Base-by-base conservation (phyloP, 2,113 vertebrate species). In the Bufo bufo region DNA sequence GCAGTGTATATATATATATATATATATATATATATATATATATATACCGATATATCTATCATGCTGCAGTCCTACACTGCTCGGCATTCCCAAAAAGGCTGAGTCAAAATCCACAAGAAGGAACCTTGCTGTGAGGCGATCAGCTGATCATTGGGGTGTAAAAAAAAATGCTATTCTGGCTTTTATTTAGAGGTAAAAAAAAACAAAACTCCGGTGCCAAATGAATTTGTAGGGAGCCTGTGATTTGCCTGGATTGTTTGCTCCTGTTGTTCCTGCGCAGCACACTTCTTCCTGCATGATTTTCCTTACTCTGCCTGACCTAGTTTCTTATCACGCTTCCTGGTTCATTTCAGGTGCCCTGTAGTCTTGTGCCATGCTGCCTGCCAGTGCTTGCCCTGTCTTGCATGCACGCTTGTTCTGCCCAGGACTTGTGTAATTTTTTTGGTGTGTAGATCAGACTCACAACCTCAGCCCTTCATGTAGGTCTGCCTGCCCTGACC, bases 91-190 rank as follows among this genome's bases (percentile, higher is more conserved):
- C 66, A 33, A 33, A 33, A 65, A 65, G 19, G 20, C 12, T 69
- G 5, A 72, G 69, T 43, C 4, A 61, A 9, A 19, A 65, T 17
- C 0, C 4, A 65, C 23, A 4, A 33, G 33, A 14, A 77, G 56
- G 61, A 16, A 23, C 58, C 19, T 85, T 74, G 56, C 72, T 86
- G 75, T 49, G 52, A 85, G n/a, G 7, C 11, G 43, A 63, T 79
- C 77, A 87, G 85, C 77, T 47, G 85, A 80, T 87, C 23, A 65
- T 86, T 78, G 49, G 20, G 33, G 52, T 85, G 59, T 47, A 86
- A 54, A 33, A 33, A 33, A 33, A 33, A 33, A 33, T 33, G 33
- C 33, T 33, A 33, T 33, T 33, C 33, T 33, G 33, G 33, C 33
- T 33, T 33, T 33, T 33, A 33, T 33, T 33, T 33, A 33, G 33